A percentile compares a stretch with the other conserved stretches of the same genome.
Evolutionary conservation across 2,888 invertebrate species (phyloP).

Genomic region (Apamea epomidion): DNA sequence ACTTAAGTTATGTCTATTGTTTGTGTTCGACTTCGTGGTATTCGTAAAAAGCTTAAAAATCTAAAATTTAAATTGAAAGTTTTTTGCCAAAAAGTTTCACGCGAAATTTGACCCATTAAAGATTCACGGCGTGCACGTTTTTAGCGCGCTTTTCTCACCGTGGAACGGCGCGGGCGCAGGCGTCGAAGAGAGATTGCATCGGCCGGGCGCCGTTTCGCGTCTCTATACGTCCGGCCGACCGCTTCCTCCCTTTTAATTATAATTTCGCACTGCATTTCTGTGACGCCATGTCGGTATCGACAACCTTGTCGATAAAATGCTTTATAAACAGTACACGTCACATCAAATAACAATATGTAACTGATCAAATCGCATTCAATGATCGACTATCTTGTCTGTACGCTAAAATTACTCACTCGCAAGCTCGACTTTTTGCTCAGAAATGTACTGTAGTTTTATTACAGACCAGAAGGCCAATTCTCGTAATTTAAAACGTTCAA

Average conservation of each 20-base stretch:
- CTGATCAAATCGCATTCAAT: constrained; percentile 54
- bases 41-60: background rate
- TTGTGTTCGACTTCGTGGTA: background rate
- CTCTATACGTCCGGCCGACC: constrained; percentile 81
- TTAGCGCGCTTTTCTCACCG: constrained; percentile 83
- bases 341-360: constrained; percentile 62
- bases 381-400: constrained; percentile 42
- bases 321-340: constrained; percentile 67
- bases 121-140: constrained; percentile 81
- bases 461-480: no score
- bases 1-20: background rate
- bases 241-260: constrained; percentile 88
- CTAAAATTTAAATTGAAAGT: constrained; percentile 19
- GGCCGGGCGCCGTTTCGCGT: constrained; percentile 82
- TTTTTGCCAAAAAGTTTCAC: constrained; percentile 65
- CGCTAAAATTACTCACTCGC: constrained; percentile 38
- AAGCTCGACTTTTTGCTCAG: constrained; percentile 39
- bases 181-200: constrained; percentile 83
- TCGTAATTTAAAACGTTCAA: no score
- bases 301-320: constrained; percentile 62
- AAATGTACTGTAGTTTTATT: constrained; percentile 36
- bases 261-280: constrained; percentile 81
- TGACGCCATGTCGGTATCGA: constrained; percentile 67
- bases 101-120: constrained; percentile 79
- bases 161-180: constrained; percentile 69